Evolutionary conservation across 2,113 vertebrate genomes (phyloP).

Genomic region (Jacana jacana): DNA sequence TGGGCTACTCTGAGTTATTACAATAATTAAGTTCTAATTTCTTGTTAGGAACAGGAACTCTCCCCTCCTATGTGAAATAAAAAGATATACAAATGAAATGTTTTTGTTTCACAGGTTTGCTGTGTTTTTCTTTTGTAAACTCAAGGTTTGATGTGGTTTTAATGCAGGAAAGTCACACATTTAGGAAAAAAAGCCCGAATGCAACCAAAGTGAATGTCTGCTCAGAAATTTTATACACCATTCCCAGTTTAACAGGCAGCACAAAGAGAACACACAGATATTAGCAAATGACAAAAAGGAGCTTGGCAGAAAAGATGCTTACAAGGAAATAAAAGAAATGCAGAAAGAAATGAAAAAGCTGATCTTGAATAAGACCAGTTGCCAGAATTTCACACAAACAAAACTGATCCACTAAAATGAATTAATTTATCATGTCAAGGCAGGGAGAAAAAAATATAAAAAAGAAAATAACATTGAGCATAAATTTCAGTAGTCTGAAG

Average conservation of each 20-base stretch:
- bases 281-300: not conserved
- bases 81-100: not conserved
- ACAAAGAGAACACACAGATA: not conserved
- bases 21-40: not conserved
- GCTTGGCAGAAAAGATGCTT: not conserved
- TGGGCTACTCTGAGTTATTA: not conserved
- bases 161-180: not conserved
- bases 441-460: not conserved
- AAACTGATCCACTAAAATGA: not conserved
- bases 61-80: not conserved
- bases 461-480: not conserved
- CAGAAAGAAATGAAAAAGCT: not conserved
- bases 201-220: not conserved
- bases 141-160: not conserved
- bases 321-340: not conserved
- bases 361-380: not conserved
- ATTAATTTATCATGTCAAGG: not conserved
- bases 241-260: not conserved
- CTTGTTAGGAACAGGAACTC: not conserved
- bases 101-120: not conserved
- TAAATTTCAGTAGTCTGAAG: not conserved
- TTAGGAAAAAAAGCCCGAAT: not conserved
- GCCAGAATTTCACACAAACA: not conserved
- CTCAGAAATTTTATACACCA: not conserved
- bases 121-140: not conserved